Conservation (phyloP, 2,888 invertebrate genomes). For the Leptinotarsa rubiginosa region DNA sequence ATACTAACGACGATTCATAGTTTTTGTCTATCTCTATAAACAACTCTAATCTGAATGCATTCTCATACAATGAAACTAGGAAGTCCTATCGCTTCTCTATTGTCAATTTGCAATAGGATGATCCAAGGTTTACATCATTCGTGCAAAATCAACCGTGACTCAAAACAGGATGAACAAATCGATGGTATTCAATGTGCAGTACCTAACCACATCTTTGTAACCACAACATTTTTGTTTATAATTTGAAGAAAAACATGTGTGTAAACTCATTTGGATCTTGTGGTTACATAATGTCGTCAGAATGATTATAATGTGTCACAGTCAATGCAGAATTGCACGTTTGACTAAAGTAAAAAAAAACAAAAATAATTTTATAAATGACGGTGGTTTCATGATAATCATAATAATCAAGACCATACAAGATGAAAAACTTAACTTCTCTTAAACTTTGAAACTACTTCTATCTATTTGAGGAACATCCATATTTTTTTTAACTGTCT, state of each 20-base stretch:
- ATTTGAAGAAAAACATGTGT: not conserved
- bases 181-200: not conserved
- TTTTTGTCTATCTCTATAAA: not conserved
- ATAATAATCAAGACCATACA: too few relatives aligned
- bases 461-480: too few relatives aligned
- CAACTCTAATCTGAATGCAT: not conserved
- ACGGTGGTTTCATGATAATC: too few relatives aligned
- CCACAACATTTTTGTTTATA: not conserved
- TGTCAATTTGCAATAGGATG: slow-evolving; percentile 36
- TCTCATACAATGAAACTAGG: not conserved
- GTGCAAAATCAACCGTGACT: slow-evolving; percentile 42
- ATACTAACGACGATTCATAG: too few relatives aligned
- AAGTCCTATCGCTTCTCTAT: slow-evolving; percentile 11
- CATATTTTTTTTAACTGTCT: too few relatives aligned
- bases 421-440: too few relatives aligned
- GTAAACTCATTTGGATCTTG: not conserved
- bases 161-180: slow-evolving; percentile 15
- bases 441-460: too few relatives aligned
- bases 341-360: too few relatives aligned
- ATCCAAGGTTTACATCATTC: slow-evolving; percentile 40
- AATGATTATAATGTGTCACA: not conserved
- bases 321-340: too few relatives aligned
- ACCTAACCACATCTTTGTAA: not conserved
- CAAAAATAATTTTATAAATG: too few relatives aligned
- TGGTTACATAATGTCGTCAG: not conserved